Base-by-base conservation (phyloP, 2,113 vertebrate genomes). In the Conger conger region DNA sequence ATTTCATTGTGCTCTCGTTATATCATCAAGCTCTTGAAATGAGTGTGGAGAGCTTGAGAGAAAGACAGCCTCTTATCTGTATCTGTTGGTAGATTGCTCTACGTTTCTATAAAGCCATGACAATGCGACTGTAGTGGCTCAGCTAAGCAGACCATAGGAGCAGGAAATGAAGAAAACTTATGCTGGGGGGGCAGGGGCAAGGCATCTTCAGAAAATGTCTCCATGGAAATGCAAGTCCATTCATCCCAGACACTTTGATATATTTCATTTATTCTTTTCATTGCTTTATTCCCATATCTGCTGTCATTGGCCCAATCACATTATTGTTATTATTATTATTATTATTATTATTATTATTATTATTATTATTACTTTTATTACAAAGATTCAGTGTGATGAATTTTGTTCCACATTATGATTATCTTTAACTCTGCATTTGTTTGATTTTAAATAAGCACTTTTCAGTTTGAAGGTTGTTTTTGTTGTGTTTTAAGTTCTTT, bases 361-460 rank as follows among this genome's bases (percentile, higher is more conserved):
- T 42, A 45, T 80, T 63, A 63, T 60, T 60, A 23, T 57, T 57
- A 2, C 37, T 23, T 33, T 17, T 37, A 53, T 53, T 53, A 33
- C 33, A 73, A 11, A 83, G 23, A 40, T 73, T 76, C 30, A 53
- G 23, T 30, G n/a, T 73, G 27, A 73, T 73, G 5, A 23, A 5
- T 30, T 27, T 30, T 54, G 23, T 83, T 83, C 30, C 38, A n/a
- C 42, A 30, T 83, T 83, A 76, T 83, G 5, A 38, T 17, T 83
- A 57, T 73, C 30, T 38, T 35, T 38, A 15, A 79, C 7, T 5
- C 23, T 35, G 1, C 23, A 20, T 68, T 68, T 6, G 23, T n/a
- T n/a, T 20, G n/a, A n/a, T 73, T 33, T 15, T 18, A n/a, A 73
- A 13, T 73, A 63, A 63, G 23, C 27, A 63, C 23, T 63, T 63